phyloP scores from a whole-genome alignment of 2,888 invertebrate genomes.

The Monopis laevigella region DNA sequence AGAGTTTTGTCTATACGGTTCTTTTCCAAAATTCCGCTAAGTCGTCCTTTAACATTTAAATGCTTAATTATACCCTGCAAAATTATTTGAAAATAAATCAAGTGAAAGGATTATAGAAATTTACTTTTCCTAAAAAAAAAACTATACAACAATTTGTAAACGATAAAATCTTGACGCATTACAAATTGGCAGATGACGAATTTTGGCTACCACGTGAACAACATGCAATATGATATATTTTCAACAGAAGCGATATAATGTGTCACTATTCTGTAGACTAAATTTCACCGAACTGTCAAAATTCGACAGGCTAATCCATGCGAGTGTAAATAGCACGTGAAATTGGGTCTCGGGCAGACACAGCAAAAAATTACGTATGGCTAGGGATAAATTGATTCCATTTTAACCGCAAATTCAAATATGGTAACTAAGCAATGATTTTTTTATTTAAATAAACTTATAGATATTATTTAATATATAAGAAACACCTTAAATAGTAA shows the following conservation, averaged over 20 bases:
- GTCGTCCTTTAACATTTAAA: not conserved
- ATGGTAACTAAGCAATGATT: too few species aligned
- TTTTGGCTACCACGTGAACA: not conserved
- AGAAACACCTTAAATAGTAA: too few species aligned
- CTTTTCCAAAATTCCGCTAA: not conserved
- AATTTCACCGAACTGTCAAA: constrained; percentile 45
- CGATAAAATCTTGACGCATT: not conserved
- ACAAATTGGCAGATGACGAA: too few species aligned
- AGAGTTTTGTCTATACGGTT: not conserved
- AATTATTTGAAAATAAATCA: not conserved
- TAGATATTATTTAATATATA: too few species aligned
- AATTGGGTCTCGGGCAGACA: constrained; percentile 26
- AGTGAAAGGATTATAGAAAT: constrained; percentile 22
- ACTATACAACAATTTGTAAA: constrained; percentile 16
- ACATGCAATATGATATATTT: constrained; percentile 25
- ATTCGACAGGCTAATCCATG: constrained; percentile 31
- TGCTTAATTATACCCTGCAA: not conserved
- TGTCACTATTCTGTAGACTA: too few species aligned
- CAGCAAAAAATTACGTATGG: not conserved
- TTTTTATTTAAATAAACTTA: too few species aligned
- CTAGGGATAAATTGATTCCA: too few species aligned
- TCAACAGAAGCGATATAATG: constrained; percentile 33
- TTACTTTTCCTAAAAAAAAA: constrained; percentile 22
- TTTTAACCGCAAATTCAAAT: too few species aligned
- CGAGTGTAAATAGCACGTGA: constrained; percentile 41